Base-by-base conservation (phyloP, 2,113 vertebrate genomes). In the Etheostoma spectabile region DNA sequence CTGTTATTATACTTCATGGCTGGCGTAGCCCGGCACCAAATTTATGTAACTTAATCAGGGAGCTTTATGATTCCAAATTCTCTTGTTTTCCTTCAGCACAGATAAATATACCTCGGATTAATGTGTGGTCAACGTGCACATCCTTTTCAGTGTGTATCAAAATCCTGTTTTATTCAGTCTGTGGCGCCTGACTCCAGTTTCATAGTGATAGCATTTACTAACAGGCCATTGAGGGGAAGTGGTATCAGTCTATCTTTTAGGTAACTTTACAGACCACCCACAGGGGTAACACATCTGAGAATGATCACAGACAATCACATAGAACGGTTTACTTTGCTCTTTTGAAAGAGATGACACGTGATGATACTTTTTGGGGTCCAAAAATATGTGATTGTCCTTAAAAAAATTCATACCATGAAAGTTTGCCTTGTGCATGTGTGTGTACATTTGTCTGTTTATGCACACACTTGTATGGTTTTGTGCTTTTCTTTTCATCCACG, bases 251-350 rank as follows among this genome's bases (percentile, higher is more conserved):
- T 72, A 65, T 79, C 14, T 52, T 72, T 80, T 75, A 74, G 55
- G 77, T 85, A 84, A 77, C 76, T n/a, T 76, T 62, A 71, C 83
- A 86, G 90, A 88, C 91, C 91, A 92, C 92, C 86, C 91, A 89
- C 82, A 38, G 53, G 57, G 78, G 62, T 76, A 82, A 82, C 83
- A 79, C 77, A 86, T 83, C 79, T 48, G 64, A 86, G 49, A 82
- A 73, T 73, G 79, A 86, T 89, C 83, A 65, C 61, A 86, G 74
- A 86, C 73, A 79, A 27, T 70, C 76, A 85, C 79, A 78, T 2
- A 49, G 42, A 77, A 51, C 59, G 80, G 79, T 90, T 88, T 86
- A 62, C 53, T 59, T 74, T 77, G 60, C 56, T 66, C 27, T 75
- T 80, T 76, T 88, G 63, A 80, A 79, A 59, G 60, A 76, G 52